Base-by-base conservation (phyloP, 2,888 invertebrate genomes). In the Allacma fusca region DNA sequence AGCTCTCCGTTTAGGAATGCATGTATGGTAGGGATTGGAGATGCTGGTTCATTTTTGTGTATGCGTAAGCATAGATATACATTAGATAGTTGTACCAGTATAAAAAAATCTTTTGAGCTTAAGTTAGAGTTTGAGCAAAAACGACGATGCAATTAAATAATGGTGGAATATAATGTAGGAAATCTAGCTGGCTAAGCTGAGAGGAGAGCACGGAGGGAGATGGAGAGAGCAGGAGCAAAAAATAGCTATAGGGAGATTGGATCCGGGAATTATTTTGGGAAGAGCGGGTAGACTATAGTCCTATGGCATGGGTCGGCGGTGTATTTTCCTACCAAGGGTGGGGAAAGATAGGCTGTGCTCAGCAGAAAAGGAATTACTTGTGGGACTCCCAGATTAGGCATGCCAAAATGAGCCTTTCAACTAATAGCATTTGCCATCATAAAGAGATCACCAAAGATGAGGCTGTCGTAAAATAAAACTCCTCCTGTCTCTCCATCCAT, bases 361-460 rank as follows among this genome's bases (percentile, higher is more conserved):
- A 80, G 81, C 83, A 81, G 77, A 83, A 82, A 81, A 80, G 80
- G 81, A 82, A 83, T 83, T 83, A 81, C 83, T 80, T 80, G 71
- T 80, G 82, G 82, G 82, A 83, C 82, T 81, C 81, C 81, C 80
- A 82, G 83, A 82, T 82, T 82, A 83, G 82, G 80, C 79, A 77
- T 77, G 79, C 80, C 80, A 81, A 82, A 83, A 82, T 80, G 80
- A 81, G 80, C 80, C 82, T 80, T 81, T 83, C 82, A 83, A 83
- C 83, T 83, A 83, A 83, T 83, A 81, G 80, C 81, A 81, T 82
- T 82, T 81, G 81, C 83, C 82, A 83, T 83, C 83, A 83, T 83
- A 82, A 83, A 83, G 81, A 82, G 82, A 81, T 82, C 79, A 40
- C 59, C 21, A 24, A 57, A 70, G 57, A 64, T 62, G 64, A 76